Evolutionary conservation across 2,113 vertebrate genomes (phyloP).

Genomic region (Vanacampus margaritifer): DNA sequence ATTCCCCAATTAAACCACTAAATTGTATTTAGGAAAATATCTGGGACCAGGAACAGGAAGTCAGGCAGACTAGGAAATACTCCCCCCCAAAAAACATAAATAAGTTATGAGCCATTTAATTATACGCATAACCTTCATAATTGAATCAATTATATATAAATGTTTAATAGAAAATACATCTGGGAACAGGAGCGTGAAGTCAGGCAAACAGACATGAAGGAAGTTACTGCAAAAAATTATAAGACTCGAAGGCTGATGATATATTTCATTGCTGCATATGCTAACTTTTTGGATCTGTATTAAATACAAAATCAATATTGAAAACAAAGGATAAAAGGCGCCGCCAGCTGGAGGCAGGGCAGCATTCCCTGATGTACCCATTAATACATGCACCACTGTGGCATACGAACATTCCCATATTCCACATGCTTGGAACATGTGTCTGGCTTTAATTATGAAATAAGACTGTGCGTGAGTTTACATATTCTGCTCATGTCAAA

Average conservation of each 20-base stretch:
- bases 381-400: background rate
- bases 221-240: background rate
- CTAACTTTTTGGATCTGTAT: background rate
- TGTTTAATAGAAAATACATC: background rate
- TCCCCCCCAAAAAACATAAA: background rate
- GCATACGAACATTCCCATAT: no score
- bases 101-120: background rate
- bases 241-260: background rate
- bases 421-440: background rate
- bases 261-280: background rate
- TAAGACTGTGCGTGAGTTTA: background rate
- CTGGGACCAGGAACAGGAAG: background rate
- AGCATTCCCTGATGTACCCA: background rate
- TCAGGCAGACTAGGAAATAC: background rate
- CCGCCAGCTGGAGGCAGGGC: background rate
- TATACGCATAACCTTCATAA: background rate
- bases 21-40: background rate
- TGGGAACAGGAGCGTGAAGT: background rate
- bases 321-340: background rate
- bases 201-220: background rate
- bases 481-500: background rate
- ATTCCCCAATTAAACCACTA: background rate
- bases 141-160: background rate
- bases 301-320: background rate
- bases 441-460: background rate